A percentile compares a stretch with the other conserved stretches of the same genome.
These are phyloP conservation scores for Drosophila mayaguana DNA, from an alignment of 2,888 invertebrate genomes.

Conservation along the genomic window DNA sequence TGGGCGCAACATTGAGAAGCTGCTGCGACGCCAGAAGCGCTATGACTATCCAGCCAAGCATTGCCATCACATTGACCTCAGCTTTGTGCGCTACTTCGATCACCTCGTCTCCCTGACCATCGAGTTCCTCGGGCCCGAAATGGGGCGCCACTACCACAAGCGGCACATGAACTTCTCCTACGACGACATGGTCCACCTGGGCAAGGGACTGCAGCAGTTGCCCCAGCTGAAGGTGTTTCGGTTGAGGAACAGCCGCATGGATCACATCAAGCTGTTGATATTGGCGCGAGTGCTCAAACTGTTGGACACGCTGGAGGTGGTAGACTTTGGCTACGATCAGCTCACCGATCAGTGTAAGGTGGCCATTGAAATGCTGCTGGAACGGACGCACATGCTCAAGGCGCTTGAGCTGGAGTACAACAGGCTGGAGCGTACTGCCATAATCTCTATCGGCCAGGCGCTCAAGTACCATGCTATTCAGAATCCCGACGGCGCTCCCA, in stretches of 20 bases:
- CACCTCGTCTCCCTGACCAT: constrained; percentile 66
- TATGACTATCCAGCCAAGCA: constrained; percentile 73
- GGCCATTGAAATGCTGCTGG: constrained; percentile 62
- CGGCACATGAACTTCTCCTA: constrained; percentile 78
- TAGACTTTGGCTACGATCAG: constrained; percentile 79
- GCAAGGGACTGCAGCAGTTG: constrained; percentile 63
- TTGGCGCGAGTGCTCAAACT: constrained; percentile 59
- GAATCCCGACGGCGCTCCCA: constrained; percentile 20
- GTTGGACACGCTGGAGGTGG: constrained; percentile 57
- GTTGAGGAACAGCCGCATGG: constrained; percentile 79
- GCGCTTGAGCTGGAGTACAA: constrained; percentile 76
- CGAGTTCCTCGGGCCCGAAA: constrained; percentile 77
- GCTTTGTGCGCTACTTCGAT: constrained; percentile 71
- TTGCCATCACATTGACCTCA: constrained; percentile 80
- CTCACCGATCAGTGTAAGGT: constrained; percentile 72
- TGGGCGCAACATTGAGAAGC: constrained; percentile 61
- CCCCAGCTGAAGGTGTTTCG: constrained; percentile 68
- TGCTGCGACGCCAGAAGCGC: constrained; percentile 35
- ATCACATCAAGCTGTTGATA: constrained; percentile 66
- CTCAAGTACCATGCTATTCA: constrained; percentile 30
- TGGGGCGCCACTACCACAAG: constrained; percentile 67
- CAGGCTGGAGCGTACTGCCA: constrained; percentile 34
- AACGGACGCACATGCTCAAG: constrained; percentile 48
- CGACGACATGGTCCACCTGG: constrained; percentile 70
- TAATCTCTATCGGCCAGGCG: constrained; percentile 46